Conservation (phyloP, 2,888 invertebrate genomes). For the Drosophila histrio region DNA sequence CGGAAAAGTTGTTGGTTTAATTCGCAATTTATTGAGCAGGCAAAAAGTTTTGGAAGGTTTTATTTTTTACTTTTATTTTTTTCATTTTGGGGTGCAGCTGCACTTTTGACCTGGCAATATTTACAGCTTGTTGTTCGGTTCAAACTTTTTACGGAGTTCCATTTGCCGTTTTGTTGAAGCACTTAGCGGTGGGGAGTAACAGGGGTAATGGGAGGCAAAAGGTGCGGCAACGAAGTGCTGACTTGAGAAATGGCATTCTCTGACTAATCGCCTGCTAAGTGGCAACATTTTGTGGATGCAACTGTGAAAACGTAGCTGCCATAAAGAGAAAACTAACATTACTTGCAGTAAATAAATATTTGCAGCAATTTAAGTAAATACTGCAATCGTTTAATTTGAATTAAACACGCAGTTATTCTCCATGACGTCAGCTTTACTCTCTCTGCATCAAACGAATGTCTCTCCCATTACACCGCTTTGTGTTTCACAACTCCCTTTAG, state of each 20-base stretch:
- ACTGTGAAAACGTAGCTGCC: neutral
- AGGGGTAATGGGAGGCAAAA: neutral
- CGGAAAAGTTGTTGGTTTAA: slow-evolving; percentile 58
- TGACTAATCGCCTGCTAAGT: slow-evolving; percentile 66
- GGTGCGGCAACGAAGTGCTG: slow-evolving; percentile 21
- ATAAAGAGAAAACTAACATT: neutral
- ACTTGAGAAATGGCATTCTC: slow-evolving; percentile 51
- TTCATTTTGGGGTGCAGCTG: slow-evolving; percentile 43
- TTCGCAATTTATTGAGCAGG: slow-evolving; percentile 70
- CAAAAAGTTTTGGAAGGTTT: slow-evolving; percentile 39
- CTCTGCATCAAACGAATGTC: too few relatives aligned
- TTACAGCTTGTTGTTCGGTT: slow-evolving; percentile 71
- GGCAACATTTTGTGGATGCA: slow-evolving; percentile 31
- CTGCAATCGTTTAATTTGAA: too few relatives aligned
- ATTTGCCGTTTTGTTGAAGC: slow-evolving; percentile 37
- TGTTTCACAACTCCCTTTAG: too few relatives aligned
- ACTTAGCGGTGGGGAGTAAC: slow-evolving; percentile 21
- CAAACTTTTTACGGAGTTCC: slow-evolving; percentile 34
- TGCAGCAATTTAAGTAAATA: neutral
- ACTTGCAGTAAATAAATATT: neutral
- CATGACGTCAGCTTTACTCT: too few relatives aligned
- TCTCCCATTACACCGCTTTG: too few relatives aligned
- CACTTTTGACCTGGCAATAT: slow-evolving; percentile 71
- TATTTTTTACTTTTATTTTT: neutral
- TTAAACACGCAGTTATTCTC: too few relatives aligned